Evolutionary conservation across 2,797 vertebrate genomes (phyloP), one percentile per base, ranked within the genome.

Genomic region (Peromyscus melanophrys): DNA sequence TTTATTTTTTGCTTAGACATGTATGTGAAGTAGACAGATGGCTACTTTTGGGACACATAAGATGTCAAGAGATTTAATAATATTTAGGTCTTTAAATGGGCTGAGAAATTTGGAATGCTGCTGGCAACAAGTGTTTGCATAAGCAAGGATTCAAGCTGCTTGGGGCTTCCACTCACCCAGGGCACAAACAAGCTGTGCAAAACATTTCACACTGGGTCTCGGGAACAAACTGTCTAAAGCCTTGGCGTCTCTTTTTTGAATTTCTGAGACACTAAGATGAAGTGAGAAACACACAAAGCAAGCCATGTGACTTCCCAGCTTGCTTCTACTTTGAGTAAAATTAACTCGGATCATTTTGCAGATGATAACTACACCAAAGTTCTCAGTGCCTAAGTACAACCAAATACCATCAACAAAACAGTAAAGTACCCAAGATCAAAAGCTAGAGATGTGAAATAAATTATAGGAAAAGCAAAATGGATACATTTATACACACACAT

Each of bases 1-100:
- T 94, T 81, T 85, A 78, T 23, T 94, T 46, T 92, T 95, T 88
- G 34, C 73, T 90, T 31, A 81, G 46, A 78, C 23, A 80, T 80
- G 40, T 76, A 52, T 46, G n/a, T 81, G 55, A 89, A 86, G 40
- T 86, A 93, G 52, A 52, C 61, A 94, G 52, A 89, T 63, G 76
- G 52, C 43, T 78, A 87, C 19, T 92, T 94, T 57, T 63, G 57
- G 75, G 8, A 84, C 1, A 8, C 52, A 65, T 5, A 83, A 75
- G 86, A 91, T 85, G 19, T 77, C 85, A 90, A 69, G 52, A 94
- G 40, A n/a, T 16, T 37, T 21, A 63, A 29, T 40, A 87, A 73
- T 73, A 57, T 73, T 71, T 71, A 73, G 34, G 67, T 87, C 14
- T n/a, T 87, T 87, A 73, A 40, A 19, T 40, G n/a, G 34, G 49